phyloP scores from a whole-genome alignment of 1,140 invertebrate species.

The Neodiprion virginianus region DNA sequence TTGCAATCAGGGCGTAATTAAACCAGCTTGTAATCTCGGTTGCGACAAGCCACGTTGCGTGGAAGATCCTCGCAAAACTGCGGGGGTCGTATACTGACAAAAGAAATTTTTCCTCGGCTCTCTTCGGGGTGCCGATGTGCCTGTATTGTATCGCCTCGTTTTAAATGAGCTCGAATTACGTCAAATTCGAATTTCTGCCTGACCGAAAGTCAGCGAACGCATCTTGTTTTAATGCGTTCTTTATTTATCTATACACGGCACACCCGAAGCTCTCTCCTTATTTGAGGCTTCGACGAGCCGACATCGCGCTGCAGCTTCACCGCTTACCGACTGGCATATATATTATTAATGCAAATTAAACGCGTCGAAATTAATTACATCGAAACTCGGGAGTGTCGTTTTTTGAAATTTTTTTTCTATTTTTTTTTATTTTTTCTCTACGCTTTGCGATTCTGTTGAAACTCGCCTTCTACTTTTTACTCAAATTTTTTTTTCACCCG shows the following conservation, averaged over 20 bases:
- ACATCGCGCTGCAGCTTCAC: not conserved
- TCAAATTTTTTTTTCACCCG: too few species aligned
- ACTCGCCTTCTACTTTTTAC: too few species aligned
- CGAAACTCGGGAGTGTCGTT: not conserved
- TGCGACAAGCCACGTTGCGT: not conserved
- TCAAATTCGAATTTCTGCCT: not conserved
- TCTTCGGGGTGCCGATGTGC: too few species aligned
- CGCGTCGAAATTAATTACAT: slow-evolving; percentile 13
- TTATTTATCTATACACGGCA: not conserved
- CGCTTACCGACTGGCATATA: slow-evolving; percentile 3
- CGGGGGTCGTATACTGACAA: too few species aligned
- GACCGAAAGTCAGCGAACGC: not conserved
- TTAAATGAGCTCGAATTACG: not conserved
- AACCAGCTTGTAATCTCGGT: not conserved
- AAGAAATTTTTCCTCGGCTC: not conserved
- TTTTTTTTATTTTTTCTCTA: too few species aligned
- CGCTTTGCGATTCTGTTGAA: too few species aligned
- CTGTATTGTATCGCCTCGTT: too few species aligned
- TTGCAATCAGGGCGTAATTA: not conserved
- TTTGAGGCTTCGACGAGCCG: not conserved
- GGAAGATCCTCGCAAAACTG: not conserved
- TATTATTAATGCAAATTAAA: slow-evolving; percentile 16
- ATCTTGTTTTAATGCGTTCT: not conserved
- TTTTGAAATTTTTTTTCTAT: too few species aligned
- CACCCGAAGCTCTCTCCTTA: not conserved